phyloP scores from a whole-genome alignment of 1,140 invertebrate species.

The Oryzaephilus surinamensis region DNA sequence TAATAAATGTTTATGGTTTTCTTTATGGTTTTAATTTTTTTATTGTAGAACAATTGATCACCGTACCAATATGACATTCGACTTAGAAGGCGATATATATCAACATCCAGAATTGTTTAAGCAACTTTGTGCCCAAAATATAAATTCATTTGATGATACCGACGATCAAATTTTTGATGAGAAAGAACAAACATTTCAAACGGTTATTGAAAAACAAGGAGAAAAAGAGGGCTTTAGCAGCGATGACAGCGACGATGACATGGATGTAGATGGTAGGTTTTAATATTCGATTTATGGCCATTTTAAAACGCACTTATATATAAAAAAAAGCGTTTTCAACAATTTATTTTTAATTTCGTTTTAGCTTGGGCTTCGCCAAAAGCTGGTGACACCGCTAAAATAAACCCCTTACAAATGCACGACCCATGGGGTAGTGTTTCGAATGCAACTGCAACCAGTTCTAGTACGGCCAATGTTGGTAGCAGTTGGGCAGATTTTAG shows the following conservation, averaged over 20 bases:
- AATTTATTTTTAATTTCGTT: constrained; percentile 5
- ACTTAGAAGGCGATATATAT: constrained; percentile 35
- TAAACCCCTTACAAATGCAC: constrained; percentile 3
- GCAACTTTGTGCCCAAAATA: constrained; percentile 41
- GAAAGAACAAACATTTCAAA: constrained; percentile 38
- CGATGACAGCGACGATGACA: constrained; percentile 32
- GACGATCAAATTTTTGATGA: constrained; percentile 44
- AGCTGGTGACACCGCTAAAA: neutral
- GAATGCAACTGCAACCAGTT: constrained; percentile 8
- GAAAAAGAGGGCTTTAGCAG: constrained; percentile 21
- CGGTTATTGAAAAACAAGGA: constrained; percentile 39
- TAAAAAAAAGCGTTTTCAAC: neutral
- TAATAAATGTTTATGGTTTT: constrained; percentile 1
- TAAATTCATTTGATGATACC: constrained; percentile 41
- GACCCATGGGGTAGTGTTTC: constrained; percentile 22
- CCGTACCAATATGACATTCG: constrained; percentile 42
- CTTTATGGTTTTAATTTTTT: neutral
- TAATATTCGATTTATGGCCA: neutral
- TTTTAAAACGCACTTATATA: neutral
- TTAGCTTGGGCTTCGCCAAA: constrained; percentile 27
- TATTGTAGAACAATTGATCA: constrained; percentile 36
- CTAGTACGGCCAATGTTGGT: constrained; percentile 1
- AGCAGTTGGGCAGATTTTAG: constrained; percentile 31
- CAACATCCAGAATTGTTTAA: constrained; percentile 44
- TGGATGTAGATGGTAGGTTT: constrained; percentile 32